Evolutionary conservation across 2,888 invertebrate genomes (phyloP).

Genomic region (Thecocarcelia acutangulata): DNA sequence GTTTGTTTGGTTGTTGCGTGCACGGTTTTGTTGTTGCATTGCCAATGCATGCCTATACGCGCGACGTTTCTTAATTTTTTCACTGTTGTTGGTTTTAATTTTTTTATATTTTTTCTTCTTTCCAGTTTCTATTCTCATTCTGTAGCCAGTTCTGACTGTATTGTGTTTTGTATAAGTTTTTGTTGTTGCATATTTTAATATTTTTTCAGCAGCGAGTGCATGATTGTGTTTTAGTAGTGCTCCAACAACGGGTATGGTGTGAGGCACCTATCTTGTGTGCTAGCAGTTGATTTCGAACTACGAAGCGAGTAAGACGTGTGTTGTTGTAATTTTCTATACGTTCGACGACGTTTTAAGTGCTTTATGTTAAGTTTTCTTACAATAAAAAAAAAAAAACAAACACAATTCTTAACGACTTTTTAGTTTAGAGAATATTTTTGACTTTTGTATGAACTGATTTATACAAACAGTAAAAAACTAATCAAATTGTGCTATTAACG

Average conservation of each 20-base stretch:
- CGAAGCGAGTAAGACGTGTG: constrained; percentile 82
- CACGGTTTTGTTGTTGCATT: constrained; percentile 61
- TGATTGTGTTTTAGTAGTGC: constrained; percentile 60
- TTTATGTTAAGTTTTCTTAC: constrained; percentile 72
- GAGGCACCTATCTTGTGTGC: constrained; percentile 70
- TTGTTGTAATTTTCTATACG: constrained; percentile 67
- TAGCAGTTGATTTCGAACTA: constrained; percentile 80
- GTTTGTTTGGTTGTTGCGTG: constrained; percentile 62
- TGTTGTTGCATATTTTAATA: constrained; percentile 55
- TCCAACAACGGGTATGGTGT: constrained; percentile 68
- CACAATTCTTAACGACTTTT: constrained; percentile 55
- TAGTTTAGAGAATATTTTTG: constrained; percentile 41
- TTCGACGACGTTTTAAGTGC: constrained; percentile 77
- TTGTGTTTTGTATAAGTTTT: constrained; percentile 45
- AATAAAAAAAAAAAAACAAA: constrained; percentile 47
- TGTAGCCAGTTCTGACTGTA: constrained; percentile 66
- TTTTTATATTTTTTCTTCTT: constrained; percentile 50
- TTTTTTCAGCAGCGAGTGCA: constrained; percentile 55
- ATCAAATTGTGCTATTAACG: constrained; percentile 46
- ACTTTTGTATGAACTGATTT: constrained; percentile 53
- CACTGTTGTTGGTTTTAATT: constrained; percentile 42
- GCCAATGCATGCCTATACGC: constrained; percentile 63
- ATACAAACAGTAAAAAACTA: constrained; percentile 54
- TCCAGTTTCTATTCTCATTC: constrained; percentile 67
- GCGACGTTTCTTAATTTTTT: constrained; percentile 49